phyloP scores from a whole-genome alignment of 1,140 invertebrate species.

The Agrypnia vestita region DNA sequence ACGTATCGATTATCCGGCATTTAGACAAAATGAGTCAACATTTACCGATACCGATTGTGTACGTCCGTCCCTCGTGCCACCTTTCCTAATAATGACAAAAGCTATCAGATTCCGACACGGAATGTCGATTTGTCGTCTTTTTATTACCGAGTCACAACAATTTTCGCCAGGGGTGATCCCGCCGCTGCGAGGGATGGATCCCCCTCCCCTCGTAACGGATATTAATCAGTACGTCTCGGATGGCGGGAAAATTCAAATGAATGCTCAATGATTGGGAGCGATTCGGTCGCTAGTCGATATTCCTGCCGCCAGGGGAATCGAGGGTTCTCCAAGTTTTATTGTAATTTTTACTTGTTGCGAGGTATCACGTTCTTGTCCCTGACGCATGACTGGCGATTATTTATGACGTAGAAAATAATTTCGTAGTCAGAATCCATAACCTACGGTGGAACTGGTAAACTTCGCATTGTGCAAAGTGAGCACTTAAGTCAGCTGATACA shows the following conservation, averaged over 20 bases:
- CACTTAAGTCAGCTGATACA: too few species aligned
- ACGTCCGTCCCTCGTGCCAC: slow-evolving; percentile 1
- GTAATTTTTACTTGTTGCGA: too few species aligned
- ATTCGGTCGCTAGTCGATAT: slow-evolving; percentile 25
- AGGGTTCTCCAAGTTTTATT: not conserved
- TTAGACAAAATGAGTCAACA: slow-evolving; percentile 8
- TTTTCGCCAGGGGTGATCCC: not conserved
- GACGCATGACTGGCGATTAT: too few species aligned
- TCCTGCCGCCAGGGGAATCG: not conserved
- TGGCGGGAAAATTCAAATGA: slow-evolving; percentile 45
- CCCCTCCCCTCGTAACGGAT: not conserved
- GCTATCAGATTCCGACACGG: slow-evolving; percentile 21
- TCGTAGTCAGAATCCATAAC: too few species aligned
- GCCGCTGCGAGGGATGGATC: not conserved
- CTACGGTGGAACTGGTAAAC: too few species aligned
- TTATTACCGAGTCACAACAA: slow-evolving; percentile 21
- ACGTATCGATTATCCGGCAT: not conserved
- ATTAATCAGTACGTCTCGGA: slow-evolving; percentile 43
- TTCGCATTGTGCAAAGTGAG: too few species aligned
- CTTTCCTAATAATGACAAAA: slow-evolving; percentile 17
- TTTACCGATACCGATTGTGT: slow-evolving; percentile 18
- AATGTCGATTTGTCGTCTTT: slow-evolving; percentile 29
- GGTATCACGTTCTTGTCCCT: too few species aligned
- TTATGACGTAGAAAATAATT: too few species aligned
- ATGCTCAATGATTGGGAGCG: slow-evolving; percentile 43